Evolutionary conservation across 2,888 invertebrate species (phyloP), one percentile per base, ranked within the genome.

Genomic region (Sminthurides aquaticus): DNA sequence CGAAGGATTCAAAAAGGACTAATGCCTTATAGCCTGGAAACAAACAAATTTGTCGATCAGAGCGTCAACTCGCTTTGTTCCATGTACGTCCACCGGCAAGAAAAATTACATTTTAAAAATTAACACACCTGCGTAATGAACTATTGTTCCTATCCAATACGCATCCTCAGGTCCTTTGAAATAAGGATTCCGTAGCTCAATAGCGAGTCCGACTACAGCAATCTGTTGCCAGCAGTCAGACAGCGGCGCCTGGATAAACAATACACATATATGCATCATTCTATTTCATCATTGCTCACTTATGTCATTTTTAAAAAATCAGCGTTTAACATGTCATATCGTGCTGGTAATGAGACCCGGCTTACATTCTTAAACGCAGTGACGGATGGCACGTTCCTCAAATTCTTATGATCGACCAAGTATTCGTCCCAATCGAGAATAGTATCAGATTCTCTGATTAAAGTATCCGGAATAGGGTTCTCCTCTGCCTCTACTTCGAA

Each of bases 351-450:
- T 5, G 15, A 34, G 8, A 34, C 5, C 15, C 15, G 43, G 43
- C 43, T 34, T 66, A 71, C 71, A 60, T 66, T 43, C 28, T 60
- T 57, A 49, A 72, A 72, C 24, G 56, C 57, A 24, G 52, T 57
- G 11, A 72, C 67, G 1, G 69, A 67, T 24, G 69, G 62, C 3
- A 73, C 57, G 49, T 60, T 57, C n/a, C 55, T n/a, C 0, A 67
- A 49, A 54, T 67, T 62, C 1, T 60, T 49, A 11, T n/a, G 26
- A 27, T 49, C 49, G n/a, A 27, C 55, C 1, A 73, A 57, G 22
- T 65, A 67, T 1, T 58, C 52, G 58, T 73, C 70, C 73, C 73
- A 73, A 55, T 71, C 72, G 2, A 65, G 34, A 20, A 55, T 62
- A 5, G 22, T 54, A 24, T 65, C 70, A 61, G 64, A 64, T 8